Evolutionary conservation across 2,797 vertebrate genomes (phyloP).

Genomic region (Phrynocephalus forsythii): DNA sequence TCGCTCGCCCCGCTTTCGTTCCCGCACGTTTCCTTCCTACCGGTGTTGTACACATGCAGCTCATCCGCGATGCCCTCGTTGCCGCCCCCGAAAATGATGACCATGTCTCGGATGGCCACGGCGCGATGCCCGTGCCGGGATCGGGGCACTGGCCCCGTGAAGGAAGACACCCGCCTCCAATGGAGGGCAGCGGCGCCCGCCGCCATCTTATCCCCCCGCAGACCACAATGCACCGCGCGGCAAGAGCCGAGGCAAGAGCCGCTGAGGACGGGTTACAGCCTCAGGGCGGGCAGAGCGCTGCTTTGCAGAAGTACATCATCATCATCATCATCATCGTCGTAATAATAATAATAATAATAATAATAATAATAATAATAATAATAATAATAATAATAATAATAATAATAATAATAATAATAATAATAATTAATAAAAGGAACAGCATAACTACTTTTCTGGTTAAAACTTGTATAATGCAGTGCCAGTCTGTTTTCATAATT

Average conservation of each 20-base stretch:
- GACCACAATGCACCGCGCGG: constrained; percentile 78
- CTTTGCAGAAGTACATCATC: too few species aligned
- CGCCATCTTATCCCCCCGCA: constrained; percentile 77
- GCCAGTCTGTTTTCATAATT: too few species aligned
- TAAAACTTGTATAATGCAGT: too few species aligned
- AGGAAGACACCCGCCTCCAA: constrained; percentile 90
- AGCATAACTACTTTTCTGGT: too few species aligned
- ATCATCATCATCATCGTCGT: too few species aligned
- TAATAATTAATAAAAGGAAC: too few species aligned
- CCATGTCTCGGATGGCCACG: constrained; percentile 89
- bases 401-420: too few species aligned
- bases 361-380: neutral
- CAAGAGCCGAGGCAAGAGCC: constrained; percentile 33
- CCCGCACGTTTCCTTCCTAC: constrained; percentile 77
- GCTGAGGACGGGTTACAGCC: neutral
- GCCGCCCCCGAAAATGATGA: constrained; percentile 95
- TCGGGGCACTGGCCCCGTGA: constrained; percentile 89
- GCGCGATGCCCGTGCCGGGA: constrained; percentile 96
- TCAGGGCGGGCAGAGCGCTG: neutral
- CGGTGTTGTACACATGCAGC: constrained; percentile 96
- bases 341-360: neutral
- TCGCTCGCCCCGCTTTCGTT: too few species aligned
- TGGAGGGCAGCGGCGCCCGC: constrained; percentile 73
- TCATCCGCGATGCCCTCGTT: constrained; percentile 96
- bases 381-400: too few species aligned